Base-by-base conservation (phyloP, 2,888 invertebrate genomes). In the Papilio protenor region DNA sequence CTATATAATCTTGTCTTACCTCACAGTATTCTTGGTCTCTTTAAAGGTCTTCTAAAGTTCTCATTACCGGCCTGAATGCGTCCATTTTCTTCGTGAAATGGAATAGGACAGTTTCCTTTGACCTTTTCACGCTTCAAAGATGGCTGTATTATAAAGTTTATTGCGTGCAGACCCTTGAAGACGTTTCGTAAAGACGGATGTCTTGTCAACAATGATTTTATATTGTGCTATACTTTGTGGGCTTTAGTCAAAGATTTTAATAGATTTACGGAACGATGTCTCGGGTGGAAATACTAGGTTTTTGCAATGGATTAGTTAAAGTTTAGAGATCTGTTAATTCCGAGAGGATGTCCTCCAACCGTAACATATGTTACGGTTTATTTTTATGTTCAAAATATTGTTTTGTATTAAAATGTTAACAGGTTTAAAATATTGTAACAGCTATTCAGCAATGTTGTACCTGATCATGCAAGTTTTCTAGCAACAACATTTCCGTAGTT, bases 21-120 rank as follows among this genome's bases (percentile, higher is more conserved):
- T 52, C 55, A 75, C 52, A 27, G 69, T 75, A 69, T 57, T 59
- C 55, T 23, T 55, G 10, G 70, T 52, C 18, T 57, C 27, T 16
- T 55, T 70, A 55, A 45, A 69, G 12, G 61, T 45, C 14, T 64
- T 40, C 80, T 81, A 84, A 84, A 87, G 83, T 88, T 88, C 90
- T 92, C 93, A 93, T 94, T 91, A 92, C 85, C 86, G 87, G 83
- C 85, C 80, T 94, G 92, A 93, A 94, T 91, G 86, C 86, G 87
- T 84, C 86, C 86, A 88, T 91, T 93, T 92, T 90, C 87, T 87
- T 83, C 84, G 84, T 86, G 87, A 87, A 89, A 90, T 87, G 87
- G 86, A 87, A 87, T 85, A 85, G 84, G 84, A 85, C 84, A 86
- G 86, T 80, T 85, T 89, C 88, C 89, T 92, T 93, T 91, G 90